Percentiles rank a stretch among this genome's conserved stretches.
Conservation (phyloP, 2,888 invertebrate genomes). For the Entomobrya multifasciata region DNA sequence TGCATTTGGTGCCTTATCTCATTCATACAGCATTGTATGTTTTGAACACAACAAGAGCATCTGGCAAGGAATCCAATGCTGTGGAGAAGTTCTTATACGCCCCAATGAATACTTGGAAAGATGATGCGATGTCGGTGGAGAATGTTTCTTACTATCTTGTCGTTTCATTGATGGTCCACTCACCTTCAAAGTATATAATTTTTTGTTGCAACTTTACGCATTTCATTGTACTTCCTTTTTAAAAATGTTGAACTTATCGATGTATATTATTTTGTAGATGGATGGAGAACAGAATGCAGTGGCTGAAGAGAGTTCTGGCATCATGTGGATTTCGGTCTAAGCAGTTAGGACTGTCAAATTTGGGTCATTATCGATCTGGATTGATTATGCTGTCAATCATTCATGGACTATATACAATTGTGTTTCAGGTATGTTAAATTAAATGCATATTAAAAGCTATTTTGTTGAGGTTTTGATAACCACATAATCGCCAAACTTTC, state of each 20-base stretch:
- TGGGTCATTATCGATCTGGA: slow-evolving; percentile 79
- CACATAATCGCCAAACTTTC: not conserved
- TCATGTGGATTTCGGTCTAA: slow-evolving; percentile 88
- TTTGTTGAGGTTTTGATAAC: not conserved
- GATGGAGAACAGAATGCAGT: slow-evolving; percentile 87
- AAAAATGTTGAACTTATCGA: not conserved
- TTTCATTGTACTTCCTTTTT: too few species aligned
- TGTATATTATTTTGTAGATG: slow-evolving; percentile 83
- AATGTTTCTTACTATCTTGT: slow-evolving; percentile 94
- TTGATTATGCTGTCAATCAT: slow-evolving; percentile 92
- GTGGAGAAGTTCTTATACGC: slow-evolving; percentile 78
- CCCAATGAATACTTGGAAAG: slow-evolving; percentile 83
- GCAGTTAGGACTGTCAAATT: slow-evolving; percentile 83
- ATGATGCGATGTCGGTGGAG: slow-evolving; percentile 93
- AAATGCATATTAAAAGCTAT: not conserved
- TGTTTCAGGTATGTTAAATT: slow-evolving; percentile 88
- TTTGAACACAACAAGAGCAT: slow-evolving; percentile 87
- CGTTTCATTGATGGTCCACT: slow-evolving; percentile 89
- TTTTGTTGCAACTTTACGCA: too few species aligned
- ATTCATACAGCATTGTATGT: slow-evolving; percentile 97
- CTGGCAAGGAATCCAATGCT: slow-evolving; percentile 78
- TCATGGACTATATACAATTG: slow-evolving; percentile 90
- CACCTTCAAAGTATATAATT: slow-evolving; percentile 83
- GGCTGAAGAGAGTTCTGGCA: slow-evolving; percentile 89
- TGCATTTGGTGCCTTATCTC: slow-evolving; percentile 97